These are phyloP conservation scores for Mongoloraphidia duomilia DNA, from an alignment of 2,888 invertebrate genomes.

Conservation along the genomic window DNA sequence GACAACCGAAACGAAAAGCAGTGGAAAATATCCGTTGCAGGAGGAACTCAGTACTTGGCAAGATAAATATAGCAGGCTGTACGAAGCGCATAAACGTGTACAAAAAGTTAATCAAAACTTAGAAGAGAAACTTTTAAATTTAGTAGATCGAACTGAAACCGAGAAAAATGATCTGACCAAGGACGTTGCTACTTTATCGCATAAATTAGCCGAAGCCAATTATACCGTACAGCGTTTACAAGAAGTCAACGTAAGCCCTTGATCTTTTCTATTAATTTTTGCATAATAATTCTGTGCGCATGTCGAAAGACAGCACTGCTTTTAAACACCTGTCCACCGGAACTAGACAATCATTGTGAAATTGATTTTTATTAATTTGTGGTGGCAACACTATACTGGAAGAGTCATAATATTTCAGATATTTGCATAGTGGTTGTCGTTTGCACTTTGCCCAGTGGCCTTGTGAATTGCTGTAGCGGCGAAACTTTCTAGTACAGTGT, in stretches of 20 bases:
- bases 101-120: constrained; percentile 89
- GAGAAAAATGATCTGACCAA: constrained; percentile 77
- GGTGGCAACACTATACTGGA: too few relatives aligned
- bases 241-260: constrained; percentile 63
- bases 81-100: constrained; percentile 85
- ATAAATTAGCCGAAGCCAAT: constrained; percentile 71
- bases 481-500: too few relatives aligned
- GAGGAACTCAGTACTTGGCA: constrained; percentile 79
- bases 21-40: constrained; percentile 61
- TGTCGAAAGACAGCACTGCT: not conserved
- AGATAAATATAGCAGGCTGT: constrained; percentile 85
- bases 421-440: too few relatives aligned
- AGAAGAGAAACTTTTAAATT: constrained; percentile 83
- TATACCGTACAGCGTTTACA: constrained; percentile 69
- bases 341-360: too few relatives aligned
- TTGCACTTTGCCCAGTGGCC: too few relatives aligned
- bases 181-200: constrained; percentile 74
- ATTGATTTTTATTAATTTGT: too few relatives aligned
- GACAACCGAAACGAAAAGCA: constrained; percentile 72
- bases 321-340: too few relatives aligned
- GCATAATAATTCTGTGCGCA: too few relatives aligned
- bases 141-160: constrained; percentile 83
- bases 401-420: too few relatives aligned
- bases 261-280: too few relatives aligned
- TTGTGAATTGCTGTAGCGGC: too few relatives aligned